Conservation (phyloP, 23 tunicate genomes). For the Aplidium turbinatum region DNA sequence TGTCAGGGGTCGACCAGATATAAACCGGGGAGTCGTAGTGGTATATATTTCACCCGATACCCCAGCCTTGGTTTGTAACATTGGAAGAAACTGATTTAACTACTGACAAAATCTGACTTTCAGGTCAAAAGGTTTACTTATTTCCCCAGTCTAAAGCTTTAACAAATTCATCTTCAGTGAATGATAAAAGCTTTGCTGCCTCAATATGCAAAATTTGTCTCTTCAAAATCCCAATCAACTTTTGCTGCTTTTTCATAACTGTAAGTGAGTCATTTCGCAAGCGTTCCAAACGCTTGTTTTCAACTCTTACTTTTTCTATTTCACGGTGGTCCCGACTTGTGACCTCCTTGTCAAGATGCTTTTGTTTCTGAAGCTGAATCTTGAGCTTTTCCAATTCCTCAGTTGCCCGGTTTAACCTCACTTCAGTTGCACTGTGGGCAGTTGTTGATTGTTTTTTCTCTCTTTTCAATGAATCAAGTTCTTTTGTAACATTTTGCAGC, state of each 20-base stretch:
- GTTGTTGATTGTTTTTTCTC: conserved; percentile 66
- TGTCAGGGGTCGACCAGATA: too few species aligned
- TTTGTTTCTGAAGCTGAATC: conserved; percentile 56
- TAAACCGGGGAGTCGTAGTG: too few species aligned
- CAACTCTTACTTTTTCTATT: conserved; percentile 42
- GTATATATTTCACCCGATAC: too few species aligned
- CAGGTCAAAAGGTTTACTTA: conserved; percentile 11
- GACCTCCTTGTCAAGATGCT: conserved; percentile 42
- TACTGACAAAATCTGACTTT: too few species aligned
- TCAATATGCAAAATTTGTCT: conserved; percentile 82
- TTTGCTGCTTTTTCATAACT: conserved; percentile 88
- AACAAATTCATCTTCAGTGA: conserved; percentile 92
- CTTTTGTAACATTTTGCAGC: conserved; percentile 54
- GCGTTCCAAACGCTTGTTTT: conserved; percentile 68
- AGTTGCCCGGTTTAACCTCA: conserved; percentile 70
- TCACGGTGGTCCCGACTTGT: conserved; percentile 42
- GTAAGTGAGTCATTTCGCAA: conserved; percentile 54
- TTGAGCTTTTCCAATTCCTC: conserved; percentile 78
- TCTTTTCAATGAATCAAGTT: conserved; percentile 64
- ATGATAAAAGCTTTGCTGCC: conserved; percentile 82
- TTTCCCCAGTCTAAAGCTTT: conserved; percentile 88
- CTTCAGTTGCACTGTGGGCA: conserved; percentile 78
- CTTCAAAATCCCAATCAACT: conserved; percentile 74
- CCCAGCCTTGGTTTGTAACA: too few species aligned
- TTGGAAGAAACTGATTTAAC: too few species aligned